Conservation (phyloP, 2,797 vertebrate species). For the Melanotaenia maccullochi region DNA sequence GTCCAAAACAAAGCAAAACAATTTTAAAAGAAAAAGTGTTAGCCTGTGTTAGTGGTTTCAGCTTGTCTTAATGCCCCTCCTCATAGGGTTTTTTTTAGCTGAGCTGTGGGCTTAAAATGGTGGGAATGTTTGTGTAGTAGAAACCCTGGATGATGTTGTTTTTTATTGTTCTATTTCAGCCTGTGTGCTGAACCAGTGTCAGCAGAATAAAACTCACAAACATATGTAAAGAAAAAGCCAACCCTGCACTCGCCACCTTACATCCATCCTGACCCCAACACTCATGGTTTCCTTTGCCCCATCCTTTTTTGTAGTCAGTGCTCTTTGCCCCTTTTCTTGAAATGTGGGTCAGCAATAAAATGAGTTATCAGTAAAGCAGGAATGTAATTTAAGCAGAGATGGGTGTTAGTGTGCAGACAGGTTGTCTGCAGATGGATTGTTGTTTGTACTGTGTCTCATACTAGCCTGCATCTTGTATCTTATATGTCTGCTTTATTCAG, state of each 20-base stretch:
- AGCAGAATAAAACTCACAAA: conserved; percentile 39
- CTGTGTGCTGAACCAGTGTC: conserved; percentile 54
- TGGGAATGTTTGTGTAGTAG: conserved; percentile 80
- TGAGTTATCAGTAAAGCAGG: conserved; percentile 21
- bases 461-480: conserved; percentile 35
- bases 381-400: conserved; percentile 29
- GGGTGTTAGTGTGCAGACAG: conserved; percentile 59
- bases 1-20: conserved; percentile 10
- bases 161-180: conserved; percentile 75
- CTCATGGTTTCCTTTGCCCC: background rate
- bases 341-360: conserved; percentile 42
- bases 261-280: conserved; percentile 43
- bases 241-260: conserved; percentile 33
- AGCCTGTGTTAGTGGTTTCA: conserved; percentile 42
- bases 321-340: conserved; percentile 30
- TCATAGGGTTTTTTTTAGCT: conserved; percentile 70
- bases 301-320: conserved; percentile 9
- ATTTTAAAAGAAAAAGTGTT: conserved; percentile 8
- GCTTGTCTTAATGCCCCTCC: conserved; percentile 29
- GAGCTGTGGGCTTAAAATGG: conserved; percentile 63
- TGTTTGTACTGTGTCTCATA: conserved; percentile 33
- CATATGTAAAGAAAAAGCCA: conserved; percentile 33
- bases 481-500: conserved; percentile 16
- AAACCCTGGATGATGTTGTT: conserved; percentile 70
- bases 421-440: conserved; percentile 52